Evolutionary conservation across 2,113 vertebrate genomes (phyloP), one percentile per base, ranked within the genome.

Genomic region (Platichthys stellatus): DNA sequence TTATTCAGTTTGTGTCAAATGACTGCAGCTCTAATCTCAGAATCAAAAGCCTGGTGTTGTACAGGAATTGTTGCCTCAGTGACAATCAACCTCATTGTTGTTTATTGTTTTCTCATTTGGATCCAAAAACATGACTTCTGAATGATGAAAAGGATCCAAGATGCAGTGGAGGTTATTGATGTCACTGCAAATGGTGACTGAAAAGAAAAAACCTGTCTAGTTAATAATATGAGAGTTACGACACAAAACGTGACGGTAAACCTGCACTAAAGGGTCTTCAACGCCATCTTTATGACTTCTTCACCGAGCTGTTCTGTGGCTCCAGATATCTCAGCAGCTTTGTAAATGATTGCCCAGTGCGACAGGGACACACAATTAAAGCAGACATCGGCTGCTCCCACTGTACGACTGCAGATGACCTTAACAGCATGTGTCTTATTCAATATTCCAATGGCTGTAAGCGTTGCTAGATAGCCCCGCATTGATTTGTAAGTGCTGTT

Each of bases 1-100:
- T 89, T 80, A 65, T 77, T 81, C 75, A 75, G 75, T 71, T 79
- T 82, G 65, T 11, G 53, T 62, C 71, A 72, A 90, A 86, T 69
- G 64, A 78, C 66, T 78, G 70, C 51, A 64, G 68, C 72, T 79
- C 57, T 71, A 81, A 84, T 88, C 65, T 76, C 53, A 82, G 62
- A 86, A 89, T 88, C 75, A 80, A 26, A 68, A 13, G 59, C 67
- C 73, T 15, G 66, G 81, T 72, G 64, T 66, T 2, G 38, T 24
- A 3, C 57, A 80, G 28, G 75, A 73, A 70, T 40, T 21, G 77
- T 69, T 65, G 83, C 78, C 72, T 57, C 4, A 0, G 56, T 67
- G 59, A 80, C 79, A 81, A 86, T 91, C 84, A 82, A 58, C 56
- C 8, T 63, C 67, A 61, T 78, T 82, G 74, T 80, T 81, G 31